Base-by-base conservation (phyloP, 2,888 invertebrate species). In the Leucozona laternaria region DNA sequence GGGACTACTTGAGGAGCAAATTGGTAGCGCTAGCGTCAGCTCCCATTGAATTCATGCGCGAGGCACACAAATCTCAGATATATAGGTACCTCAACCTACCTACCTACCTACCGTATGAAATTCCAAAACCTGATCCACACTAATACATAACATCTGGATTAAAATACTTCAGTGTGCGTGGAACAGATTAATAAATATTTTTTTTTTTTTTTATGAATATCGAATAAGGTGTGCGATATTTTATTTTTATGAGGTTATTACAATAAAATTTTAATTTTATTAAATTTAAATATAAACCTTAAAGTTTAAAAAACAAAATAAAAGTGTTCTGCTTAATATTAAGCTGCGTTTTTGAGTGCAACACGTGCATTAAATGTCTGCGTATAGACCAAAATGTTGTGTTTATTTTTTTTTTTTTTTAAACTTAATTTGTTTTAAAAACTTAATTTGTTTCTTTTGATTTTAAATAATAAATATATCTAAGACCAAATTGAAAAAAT, bases 11-110 rank as follows among this genome's bases (percentile, higher is more conserved):
- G 92, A 92, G 92, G 92, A 92, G 92, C 92, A 92, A 92, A 91
- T 91, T 92, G 92, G 92, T 92, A 92, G 92, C 92, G 92, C 92
- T 92, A 91, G 91, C 92, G 92, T 92, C 92, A 92, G 92, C 92
- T 92, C 92, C 92, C 91, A 92, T 92, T 92, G 82, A 86, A 86
- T 86, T 86, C 82, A 86, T 86, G 60, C 66, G 71, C 75, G 71
- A 86, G 78, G 71, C 86, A 78, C 86, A 86, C 86, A 86, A 86
- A 86, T 86, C 86, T 86, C 86, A 82, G 82, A 86, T 81, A 66
- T 81, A 66, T 66, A 37, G 13, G 34, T 37, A 58, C 58, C 13
- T 58, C 37, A 22, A 64, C 48, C 66, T 66, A 64, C 62, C 62
- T 64, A 64, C 5, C 45, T 28, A 82, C 82, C 86, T 86, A 86